phyloP scores from a whole-genome alignment of 2,113 vertebrate species.

The Micronycteris hirsuta region DNA sequence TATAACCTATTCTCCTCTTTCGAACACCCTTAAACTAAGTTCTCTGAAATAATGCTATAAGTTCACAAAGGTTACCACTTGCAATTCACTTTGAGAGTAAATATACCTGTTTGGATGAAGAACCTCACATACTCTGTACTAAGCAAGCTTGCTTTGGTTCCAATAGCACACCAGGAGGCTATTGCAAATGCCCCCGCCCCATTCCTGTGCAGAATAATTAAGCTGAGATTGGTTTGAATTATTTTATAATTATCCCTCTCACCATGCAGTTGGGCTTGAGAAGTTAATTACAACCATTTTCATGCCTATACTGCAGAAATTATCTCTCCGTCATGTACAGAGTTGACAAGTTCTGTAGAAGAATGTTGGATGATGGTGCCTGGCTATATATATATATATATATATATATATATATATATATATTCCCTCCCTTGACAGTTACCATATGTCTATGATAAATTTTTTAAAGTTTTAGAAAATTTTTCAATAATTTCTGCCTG shows the following conservation, averaged over 20 bases:
- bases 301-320: constrained; percentile 64
- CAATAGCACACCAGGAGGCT: constrained; percentile 61
- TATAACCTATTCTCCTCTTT: not conserved
- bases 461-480: not conserved
- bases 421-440: not conserved
- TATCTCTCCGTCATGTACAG: constrained; percentile 48
- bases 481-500: constrained; percentile 13
- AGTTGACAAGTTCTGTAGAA: constrained; percentile 61
- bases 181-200: constrained; percentile 31
- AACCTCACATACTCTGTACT: not conserved
- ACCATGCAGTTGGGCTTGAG: constrained; percentile 66
- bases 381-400: not conserved
- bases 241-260: constrained; percentile 71
- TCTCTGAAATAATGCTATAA: not conserved
- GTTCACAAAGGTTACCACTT: not conserved
- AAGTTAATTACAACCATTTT: constrained; percentile 74
- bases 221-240: constrained; percentile 65
- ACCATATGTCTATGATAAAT: not conserved
- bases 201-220: constrained; percentile 64
- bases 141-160: constrained; percentile 32
- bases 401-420: constrained; percentile 25
- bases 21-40: not conserved
- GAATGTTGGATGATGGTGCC: not conserved
- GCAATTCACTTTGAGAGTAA: not conserved
- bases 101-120: not conserved